Evolutionary conservation across 2,797 vertebrate genomes (phyloP), one percentile per base, ranked within the genome.

Genomic region (Carapus acus): DNA sequence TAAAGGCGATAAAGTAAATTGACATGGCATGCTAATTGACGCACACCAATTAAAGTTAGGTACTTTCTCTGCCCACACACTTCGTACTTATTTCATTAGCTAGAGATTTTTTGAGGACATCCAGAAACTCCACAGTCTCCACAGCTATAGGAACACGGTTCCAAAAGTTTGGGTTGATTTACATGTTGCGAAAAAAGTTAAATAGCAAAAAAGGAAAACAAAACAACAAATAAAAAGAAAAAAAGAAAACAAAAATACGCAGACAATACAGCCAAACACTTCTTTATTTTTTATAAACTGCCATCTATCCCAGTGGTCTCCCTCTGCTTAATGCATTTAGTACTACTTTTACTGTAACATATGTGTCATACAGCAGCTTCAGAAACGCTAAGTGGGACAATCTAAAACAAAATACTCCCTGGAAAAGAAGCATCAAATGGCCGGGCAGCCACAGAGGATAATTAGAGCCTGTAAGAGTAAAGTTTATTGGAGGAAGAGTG

Each of bases 1-100:
- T 74, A 71, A 79, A 75, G 64, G 72, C 65, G 61, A 62, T 15
- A 43, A 46, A 55, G 52, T 58, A 46, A 74, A 71, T 36, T 72
- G 67, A 74, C 71, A 65, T 52, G 43, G 46, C 51, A 61, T 58
- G 67, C 58, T 67, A 66, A 68, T 70, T 74, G 65, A 55, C 50
- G 47, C 73, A 73, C 17, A 39, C 49, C 65, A 60, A 63, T 7
- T 48, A 51, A 41, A 43, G 29, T 51, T 39, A 29, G 18, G 16
- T 37, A 45, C 67, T 73, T 69, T 51, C 42, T 13, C 46, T 58
- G 48, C 53, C 50, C 8, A 12, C 52, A 62, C 23, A 53, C 36
- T 44, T 55, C 43, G 46, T 44, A 51, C 45, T 47, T 36, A 7
- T 55, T 50, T 59, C 73, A 34, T 6, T 43, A 46, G 19, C 39